These are phyloP conservation scores for Lithosia quadra DNA, from an alignment of 2,888 invertebrate genomes.

Conservation along the genomic window DNA sequence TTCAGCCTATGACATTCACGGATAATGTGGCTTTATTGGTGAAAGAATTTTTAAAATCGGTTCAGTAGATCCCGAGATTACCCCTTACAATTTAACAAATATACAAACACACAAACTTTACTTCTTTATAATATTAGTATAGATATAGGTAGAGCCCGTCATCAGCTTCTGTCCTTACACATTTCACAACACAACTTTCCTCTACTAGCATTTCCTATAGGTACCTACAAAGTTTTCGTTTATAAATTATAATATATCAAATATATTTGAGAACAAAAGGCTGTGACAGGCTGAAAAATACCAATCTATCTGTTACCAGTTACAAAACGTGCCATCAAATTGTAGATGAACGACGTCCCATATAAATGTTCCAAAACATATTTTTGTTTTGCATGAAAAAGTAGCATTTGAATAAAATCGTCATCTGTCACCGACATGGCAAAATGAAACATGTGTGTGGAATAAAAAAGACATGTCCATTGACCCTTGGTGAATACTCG, in stretches of 20 bases:
- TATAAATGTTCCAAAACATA: slow-evolving; percentile 16
- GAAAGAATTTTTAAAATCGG: too few relatives aligned
- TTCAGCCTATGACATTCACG: too few relatives aligned
- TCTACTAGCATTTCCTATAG: background rate
- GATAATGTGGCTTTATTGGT: too few relatives aligned
- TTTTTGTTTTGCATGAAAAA: slow-evolving; percentile 18
- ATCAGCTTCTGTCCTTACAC: too few relatives aligned
- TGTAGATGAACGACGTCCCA: slow-evolving; percentile 4
- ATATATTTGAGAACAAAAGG: slow-evolving; percentile 2
- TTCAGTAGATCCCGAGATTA: too few relatives aligned
- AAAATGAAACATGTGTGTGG: slow-evolving; percentile 45
- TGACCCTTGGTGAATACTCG: slow-evolving; percentile 21
- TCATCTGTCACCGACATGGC: slow-evolving; percentile 54
- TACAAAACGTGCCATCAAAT: background rate
- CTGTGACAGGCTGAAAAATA: background rate
- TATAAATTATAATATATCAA: background rate
- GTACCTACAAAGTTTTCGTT: background rate
- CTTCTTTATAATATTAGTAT: too few relatives aligned
- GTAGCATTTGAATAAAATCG: slow-evolving; percentile 48
- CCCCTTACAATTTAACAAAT: too few relatives aligned
- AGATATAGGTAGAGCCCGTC: too few relatives aligned
- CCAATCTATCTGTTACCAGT: slow-evolving; percentile 7
- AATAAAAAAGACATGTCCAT: slow-evolving; percentile 39
- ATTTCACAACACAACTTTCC: too few relatives aligned
- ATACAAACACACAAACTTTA: too few relatives aligned